A percentile compares a stretch with the other conserved stretches of the same genome.
Conservation (phyloP, 2,888 invertebrate genomes). For the Drosophila histrio region DNA sequence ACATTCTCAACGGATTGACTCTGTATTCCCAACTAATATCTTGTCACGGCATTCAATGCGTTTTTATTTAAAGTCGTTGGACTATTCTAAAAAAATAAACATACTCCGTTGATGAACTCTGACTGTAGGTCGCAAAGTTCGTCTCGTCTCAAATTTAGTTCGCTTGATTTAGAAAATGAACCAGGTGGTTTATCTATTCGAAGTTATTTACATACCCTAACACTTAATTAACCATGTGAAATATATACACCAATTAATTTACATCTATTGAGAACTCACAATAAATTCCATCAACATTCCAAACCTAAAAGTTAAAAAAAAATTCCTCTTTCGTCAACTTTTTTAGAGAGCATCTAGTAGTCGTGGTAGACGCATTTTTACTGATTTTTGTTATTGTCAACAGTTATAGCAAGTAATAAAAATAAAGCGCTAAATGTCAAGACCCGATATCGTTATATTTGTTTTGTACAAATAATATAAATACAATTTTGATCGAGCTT, state of each 20-base stretch:
- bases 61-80: background rate
- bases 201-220: too few species aligned
- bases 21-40: background rate
- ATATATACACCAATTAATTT: too few species aligned
- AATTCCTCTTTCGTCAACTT: background rate
- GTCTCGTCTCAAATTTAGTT: background rate
- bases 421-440: background rate
- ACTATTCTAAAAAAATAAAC: background rate
- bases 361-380: background rate
- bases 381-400: too few species aligned
- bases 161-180: too few species aligned
- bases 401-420: too few species aligned
- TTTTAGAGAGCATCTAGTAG: background rate
- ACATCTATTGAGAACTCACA: too few species aligned
- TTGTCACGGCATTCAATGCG: background rate
- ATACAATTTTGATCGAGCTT: too few species aligned
- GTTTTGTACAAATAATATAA: background rate
- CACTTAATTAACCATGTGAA: too few species aligned
- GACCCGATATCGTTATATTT: background rate
- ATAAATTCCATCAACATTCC: too few species aligned
- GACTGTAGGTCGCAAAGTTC: background rate
- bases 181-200: too few species aligned
- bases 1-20: background rate
- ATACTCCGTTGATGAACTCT: background rate
- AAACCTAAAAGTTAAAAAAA: too few species aligned